Percentiles rank a stretch among this genome's conserved stretches.
Conservation (phyloP, 2,888 invertebrate species). For the Dynastes grantii region DNA sequence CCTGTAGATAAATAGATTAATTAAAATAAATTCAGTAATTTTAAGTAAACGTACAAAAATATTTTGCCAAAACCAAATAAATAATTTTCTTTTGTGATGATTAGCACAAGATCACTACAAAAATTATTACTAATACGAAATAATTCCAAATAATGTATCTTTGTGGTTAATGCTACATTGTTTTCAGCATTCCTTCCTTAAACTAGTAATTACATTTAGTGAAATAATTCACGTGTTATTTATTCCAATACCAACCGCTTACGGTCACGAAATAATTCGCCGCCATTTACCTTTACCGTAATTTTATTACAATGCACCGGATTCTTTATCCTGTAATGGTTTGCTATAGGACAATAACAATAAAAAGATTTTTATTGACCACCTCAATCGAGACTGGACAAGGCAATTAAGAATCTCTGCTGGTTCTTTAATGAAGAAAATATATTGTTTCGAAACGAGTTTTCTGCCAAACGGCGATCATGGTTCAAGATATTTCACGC, state of each 20-base stretch:
- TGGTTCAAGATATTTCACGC: constrained; percentile 31
- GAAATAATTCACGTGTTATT: constrained; percentile 10
- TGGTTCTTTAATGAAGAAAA: constrained; percentile 44
- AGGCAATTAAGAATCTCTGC: constrained; percentile 45
- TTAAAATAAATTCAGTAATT: too few species aligned
- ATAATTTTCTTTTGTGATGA: too few species aligned
- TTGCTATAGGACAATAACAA: constrained; percentile 29
- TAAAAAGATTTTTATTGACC: constrained; percentile 43
- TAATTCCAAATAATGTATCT: too few species aligned
- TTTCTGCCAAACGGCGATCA: constrained; percentile 31
- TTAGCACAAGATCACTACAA: too few species aligned
- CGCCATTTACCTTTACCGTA: constrained; percentile 8
- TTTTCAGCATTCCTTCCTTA: too few species aligned
- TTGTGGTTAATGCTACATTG: too few species aligned
- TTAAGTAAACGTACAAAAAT: too few species aligned
- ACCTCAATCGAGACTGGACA: constrained; percentile 26
- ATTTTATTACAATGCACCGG: constrained; percentile 9
- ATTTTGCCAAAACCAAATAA: too few species aligned
- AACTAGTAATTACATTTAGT: background rate
- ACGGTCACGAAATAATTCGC: constrained; percentile 27
- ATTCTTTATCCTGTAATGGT: background rate
- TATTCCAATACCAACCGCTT: background rate
- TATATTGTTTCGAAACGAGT: constrained; percentile 41
- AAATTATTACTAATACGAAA: too few species aligned
- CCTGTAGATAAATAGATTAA: too few species aligned